A percentile compares a stretch with the other conserved stretches of the same genome.
These are phyloP conservation scores for Phymorhynchus buccinoides DNA, from an alignment of 1,140 invertebrate species.

Conservation along the genomic window DNA sequence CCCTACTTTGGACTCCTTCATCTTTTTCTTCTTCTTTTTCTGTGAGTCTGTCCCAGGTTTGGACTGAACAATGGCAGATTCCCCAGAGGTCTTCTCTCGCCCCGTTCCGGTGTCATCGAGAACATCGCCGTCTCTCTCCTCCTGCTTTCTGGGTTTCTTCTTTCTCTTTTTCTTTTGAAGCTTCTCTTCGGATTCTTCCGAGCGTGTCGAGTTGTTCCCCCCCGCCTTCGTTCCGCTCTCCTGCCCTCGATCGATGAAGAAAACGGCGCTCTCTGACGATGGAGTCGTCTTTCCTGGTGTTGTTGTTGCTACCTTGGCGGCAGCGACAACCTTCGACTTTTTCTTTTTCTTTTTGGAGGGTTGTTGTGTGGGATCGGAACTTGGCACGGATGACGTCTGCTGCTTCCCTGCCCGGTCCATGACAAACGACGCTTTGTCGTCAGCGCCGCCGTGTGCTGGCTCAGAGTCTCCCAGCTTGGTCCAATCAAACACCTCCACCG, in stretches of 20 bases:
- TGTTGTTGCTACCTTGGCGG: too few relatives aligned
- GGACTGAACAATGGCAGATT: background rate
- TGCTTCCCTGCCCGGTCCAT: background rate
- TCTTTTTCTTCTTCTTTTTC: background rate
- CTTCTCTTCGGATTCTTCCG: background rate
- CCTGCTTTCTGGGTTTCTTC: background rate
- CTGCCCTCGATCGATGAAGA: background rate
- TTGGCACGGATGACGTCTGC: background rate
- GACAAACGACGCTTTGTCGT: background rate
- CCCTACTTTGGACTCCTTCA: background rate
- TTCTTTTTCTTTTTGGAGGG: background rate
- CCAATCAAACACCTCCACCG: background rate
- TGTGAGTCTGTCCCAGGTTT: background rate
- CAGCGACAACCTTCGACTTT: background rate
- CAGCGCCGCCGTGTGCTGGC: background rate
- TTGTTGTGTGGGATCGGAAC: background rate
- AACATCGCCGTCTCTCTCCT: background rate
- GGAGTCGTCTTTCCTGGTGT: background rate
- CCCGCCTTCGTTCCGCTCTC: background rate
- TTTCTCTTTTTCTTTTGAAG: background rate
- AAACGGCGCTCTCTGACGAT: background rate
- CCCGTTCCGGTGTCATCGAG: background rate
- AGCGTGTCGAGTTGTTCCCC: background rate
- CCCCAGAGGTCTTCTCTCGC: background rate
- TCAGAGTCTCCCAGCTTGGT: background rate